These are phyloP conservation scores for Nesidiocoris tenuis DNA, from an alignment of 2,888 invertebrate genomes.

Conservation along the genomic window DNA sequence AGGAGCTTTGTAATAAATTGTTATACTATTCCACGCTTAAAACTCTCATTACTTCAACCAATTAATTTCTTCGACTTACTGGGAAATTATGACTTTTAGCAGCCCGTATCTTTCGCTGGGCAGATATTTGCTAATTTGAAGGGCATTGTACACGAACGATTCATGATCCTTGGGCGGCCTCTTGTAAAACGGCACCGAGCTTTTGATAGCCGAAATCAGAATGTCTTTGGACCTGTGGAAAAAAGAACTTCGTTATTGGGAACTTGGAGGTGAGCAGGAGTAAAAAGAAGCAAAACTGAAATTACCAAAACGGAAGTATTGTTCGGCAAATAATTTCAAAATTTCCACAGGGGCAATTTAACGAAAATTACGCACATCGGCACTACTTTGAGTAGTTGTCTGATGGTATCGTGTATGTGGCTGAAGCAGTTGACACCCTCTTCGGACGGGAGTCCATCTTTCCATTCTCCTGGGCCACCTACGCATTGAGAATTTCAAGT, in stretches of 20 bases:
- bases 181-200: slow-evolving; percentile 75
- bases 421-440: slow-evolving; percentile 61
- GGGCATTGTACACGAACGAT: slow-evolving; percentile 74
- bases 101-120: slow-evolving; percentile 61
- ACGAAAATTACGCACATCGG: slow-evolving; percentile 60
- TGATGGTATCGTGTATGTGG: slow-evolving; percentile 63
- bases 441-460: slow-evolving; percentile 61
- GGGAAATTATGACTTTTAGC: slow-evolving; percentile 43
- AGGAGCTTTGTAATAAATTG: no score
- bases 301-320: background rate
- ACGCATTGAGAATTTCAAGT: no score
- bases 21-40: no score
- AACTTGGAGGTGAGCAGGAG: no score
- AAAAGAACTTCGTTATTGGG: slow-evolving; percentile 45
- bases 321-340: slow-evolving; percentile 1
- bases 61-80: no score
- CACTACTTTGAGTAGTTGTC: slow-evolving; percentile 58
- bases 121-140: slow-evolving; percentile 73
- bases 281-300: no score
- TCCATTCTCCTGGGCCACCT: slow-evolving; percentile 60
- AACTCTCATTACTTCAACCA: no score
- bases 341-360: slow-evolving; percentile 22
- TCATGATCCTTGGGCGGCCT: slow-evolving; percentile 67
- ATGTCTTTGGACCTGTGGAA: slow-evolving; percentile 68
- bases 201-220: slow-evolving; percentile 64